Evolutionary conservation across 2,113 vertebrate species (phyloP).

Genomic region (Gambusia affinis): DNA sequence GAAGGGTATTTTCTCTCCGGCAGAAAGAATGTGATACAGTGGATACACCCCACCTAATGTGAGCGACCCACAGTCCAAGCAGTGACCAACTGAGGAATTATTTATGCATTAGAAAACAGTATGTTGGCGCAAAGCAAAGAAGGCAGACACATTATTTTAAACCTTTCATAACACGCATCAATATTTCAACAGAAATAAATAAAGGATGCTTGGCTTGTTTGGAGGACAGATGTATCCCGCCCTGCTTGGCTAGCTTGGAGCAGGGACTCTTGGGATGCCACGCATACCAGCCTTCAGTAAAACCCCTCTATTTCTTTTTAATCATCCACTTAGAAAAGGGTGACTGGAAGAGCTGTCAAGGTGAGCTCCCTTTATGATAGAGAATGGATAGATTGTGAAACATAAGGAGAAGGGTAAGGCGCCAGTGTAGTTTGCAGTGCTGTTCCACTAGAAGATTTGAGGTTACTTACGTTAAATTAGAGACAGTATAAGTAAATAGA

Average conservation of each 20-base stretch:
- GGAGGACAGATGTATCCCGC: constrained; percentile 98
- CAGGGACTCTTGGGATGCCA: constrained; percentile 89
- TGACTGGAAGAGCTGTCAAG: constrained; percentile 93
- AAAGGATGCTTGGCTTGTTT: constrained; percentile 98
- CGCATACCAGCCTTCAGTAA: constrained; percentile 91
- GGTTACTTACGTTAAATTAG: not conserved
- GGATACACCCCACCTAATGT: constrained; percentile 88
- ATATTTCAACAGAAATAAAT: constrained; percentile 99
- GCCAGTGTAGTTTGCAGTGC: not conserved
- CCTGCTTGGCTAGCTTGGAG: constrained; percentile 89
- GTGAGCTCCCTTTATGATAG: constrained; percentile 82
- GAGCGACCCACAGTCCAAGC: constrained; percentile 86
- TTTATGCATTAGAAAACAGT: constrained; percentile 99
- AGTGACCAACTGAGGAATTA: constrained; percentile 86
- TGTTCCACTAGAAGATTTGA: not conserved
- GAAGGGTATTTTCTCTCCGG: constrained; percentile 99
- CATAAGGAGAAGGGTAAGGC: constrained; percentile 26
- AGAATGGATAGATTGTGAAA: constrained; percentile 61
- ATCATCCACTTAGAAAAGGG: constrained; percentile 99
- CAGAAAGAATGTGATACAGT: constrained; percentile 99
- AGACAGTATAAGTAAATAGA: not conserved
- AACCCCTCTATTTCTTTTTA: constrained; percentile 99
- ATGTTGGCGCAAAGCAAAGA: constrained; percentile 81
- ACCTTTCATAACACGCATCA: constrained; percentile 99
- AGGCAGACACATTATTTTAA: constrained; percentile 99